Evolutionary conservation across 2,888 invertebrate species (phyloP), one percentile per base, ranked within the genome.

Genomic region (Carterocephalus palaemon): DNA sequence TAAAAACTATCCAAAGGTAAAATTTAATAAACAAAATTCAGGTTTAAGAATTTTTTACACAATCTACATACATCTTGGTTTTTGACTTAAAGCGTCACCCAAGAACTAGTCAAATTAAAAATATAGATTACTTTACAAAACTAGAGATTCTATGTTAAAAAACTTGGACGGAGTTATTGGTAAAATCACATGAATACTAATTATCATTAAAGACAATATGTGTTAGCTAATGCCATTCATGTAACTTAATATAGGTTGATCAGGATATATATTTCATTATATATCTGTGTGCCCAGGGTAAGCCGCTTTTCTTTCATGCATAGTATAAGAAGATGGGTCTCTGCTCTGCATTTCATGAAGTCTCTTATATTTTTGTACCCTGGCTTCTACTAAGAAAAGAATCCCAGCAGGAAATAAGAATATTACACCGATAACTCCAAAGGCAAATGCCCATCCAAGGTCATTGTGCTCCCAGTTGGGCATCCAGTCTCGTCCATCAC

Each of bases 391-490:
- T 51, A 96, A 83, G 68, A 94, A 97, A 3, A 97, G 79, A 33
- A 92, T 89, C 5, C 95, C 95, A 5, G 93, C 91, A 1, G 95
- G 92, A 48, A 94, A 89, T 1, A 95, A 82, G 28, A 91, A 74
- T 16, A 95, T 85, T 1, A 93, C 92, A 1, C 96, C 96, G 28
- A 95, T 80, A 1, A 92, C 93, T 9, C 91, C 96, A 20, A 98
- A 83, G 1, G 95, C 98, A 79, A 91, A 98, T 0, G 97, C 95
- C 96, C 97, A 98, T 6, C 97, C 93, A 41, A 98, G 90, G 70
- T 96, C 94, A 79, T 98, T 98, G 71, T 97, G 94, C 62, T 98
- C 95, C 94, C 97, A 96, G 63, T 96, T 92, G 0, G 98, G 97
- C 95, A 98, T 96, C 94, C 97, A 96, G 64, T 95, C 95, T 53